Base-by-base conservation (phyloP, 1,140 invertebrate genomes). In the Teleogryllus occipitalis region DNA sequence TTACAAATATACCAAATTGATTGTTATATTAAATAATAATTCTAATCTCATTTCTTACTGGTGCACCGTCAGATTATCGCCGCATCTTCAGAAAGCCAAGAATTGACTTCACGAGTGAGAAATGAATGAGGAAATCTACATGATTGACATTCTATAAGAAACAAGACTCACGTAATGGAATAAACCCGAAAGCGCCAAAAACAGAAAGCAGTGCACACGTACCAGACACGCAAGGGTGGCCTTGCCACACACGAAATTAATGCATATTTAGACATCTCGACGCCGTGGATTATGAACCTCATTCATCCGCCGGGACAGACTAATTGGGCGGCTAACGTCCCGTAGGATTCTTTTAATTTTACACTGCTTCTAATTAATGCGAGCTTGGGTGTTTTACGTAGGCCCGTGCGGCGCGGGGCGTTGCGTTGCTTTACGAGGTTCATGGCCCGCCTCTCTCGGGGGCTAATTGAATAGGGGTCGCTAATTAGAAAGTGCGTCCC, bases 401-500 rank as follows among this genome's bases (percentile, higher is more conserved):
- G 54, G 54, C 54, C 54, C 18, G 10, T 7, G 10, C 54, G 10
- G 54, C 7, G 2, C 54, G 10, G 54, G 54, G 54, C 54, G 54
- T 65, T 65, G 54, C 54, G 18, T 65, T 65, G 54, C 18, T 65
- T 65, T 65, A 65, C 54, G 54, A 65, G 54, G 54, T 65, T 65
- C 54, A 18, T 14, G 54, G 18, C 54, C 54, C 54, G 54, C 54
- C 54, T 65, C 54, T 65, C 47, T 77, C 48, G 48, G 46, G 76
- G 48, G 48, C 76, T 77, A 77, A 77, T 77, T 77, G 76, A 77
- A 77, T 77, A 77, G 76, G n/a, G 48, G n/a, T 15, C 47, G 76
- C 46, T 77, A 77, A 77, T 77, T 77, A 77, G 76, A 77, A 77
- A 77, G 47, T 21, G 76, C 47, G 22, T 54, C 76, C 76, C 76